Percentiles rank a stretch among this genome's conserved stretches.
phyloP scores from a whole-genome alignment of 30 jellyfish, hydroid and myxozoan species.

The Aurelia coerulea region DNA sequence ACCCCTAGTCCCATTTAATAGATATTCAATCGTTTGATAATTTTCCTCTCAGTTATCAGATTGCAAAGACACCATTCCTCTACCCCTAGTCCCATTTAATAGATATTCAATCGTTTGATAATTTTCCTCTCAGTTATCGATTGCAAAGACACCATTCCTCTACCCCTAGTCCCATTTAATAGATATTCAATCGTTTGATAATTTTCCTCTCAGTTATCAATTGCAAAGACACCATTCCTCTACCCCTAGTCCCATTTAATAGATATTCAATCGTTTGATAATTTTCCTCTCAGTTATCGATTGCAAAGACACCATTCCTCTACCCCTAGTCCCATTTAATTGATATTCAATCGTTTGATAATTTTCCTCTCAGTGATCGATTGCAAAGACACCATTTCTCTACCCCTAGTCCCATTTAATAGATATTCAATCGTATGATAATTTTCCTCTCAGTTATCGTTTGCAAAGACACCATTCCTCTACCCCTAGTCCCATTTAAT shows the following conservation, averaged over 20 bases:
- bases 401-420: no score
- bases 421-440: background rate
- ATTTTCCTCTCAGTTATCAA: constrained; percentile 43
- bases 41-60: constrained; percentile 43
- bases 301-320: constrained; percentile 2
- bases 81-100: no score
- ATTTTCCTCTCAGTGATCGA: constrained; percentile 42
- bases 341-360: background rate
- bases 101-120: background rate
- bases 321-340: no score
- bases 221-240: constrained; percentile 11
- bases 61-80: constrained; percentile 2
- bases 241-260: no score
- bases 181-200: background rate
- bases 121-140: constrained; percentile 42
- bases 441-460: constrained; percentile 42
- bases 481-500: no score
- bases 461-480: constrained; percentile 11
- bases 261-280: background rate
- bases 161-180: no score
- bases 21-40: background rate
- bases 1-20: no score
- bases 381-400: constrained; percentile 6
- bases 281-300: constrained; percentile 30
- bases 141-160: constrained; percentile 11